Base-by-base conservation (phyloP, 2,113 vertebrate genomes). In the Anolis sagrei region DNA sequence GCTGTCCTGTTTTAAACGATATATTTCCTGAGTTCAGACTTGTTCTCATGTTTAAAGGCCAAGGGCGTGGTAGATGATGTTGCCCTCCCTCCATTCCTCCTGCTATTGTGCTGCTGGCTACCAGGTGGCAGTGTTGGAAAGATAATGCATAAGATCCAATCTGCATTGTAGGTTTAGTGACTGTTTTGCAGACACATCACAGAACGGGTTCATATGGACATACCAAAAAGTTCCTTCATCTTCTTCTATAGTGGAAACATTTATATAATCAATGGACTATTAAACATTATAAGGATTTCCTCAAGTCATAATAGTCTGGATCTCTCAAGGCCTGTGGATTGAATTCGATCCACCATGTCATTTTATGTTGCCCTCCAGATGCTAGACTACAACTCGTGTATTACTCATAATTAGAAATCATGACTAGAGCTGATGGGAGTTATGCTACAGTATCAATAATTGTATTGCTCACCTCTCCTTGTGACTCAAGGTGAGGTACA, bases 41-140 rank as follows among this genome's bases (percentile, higher is more conserved):
- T 39, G 7, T 72, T 25, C 34, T 79, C 49, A 44, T 79, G 36
- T 73, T 73, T 27, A 79, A 61, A 79, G 69, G 14, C 27, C 36
- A 62, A 48, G 64, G 16, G 18, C n/a, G 44, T 13, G 27, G 14
- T 61, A 29, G 77, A 69, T 68, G 1, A 72, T 86, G 91, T 69
- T 4, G 62, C 75, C 61, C 54, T 18, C 39, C 11, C 6, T 70
- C 34, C 27, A 29, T 78, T 92, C 88, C 54, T 90, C 68, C 89
- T 90, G 89, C 73, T 62, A 64, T 36, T 62, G 27, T 73, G 51
- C 66, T 76, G 44, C 16, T 84, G 62, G 68, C 92, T 94, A 89
- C 91, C 88, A 94, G 93, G 88, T 93, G 93, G 93, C 94, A 94
- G 91, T 86, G 89, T 88, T 93, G 90, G 16, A 87, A 73, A 61